A percentile compares a stretch with the other conserved stretches of the same genome.
Evolutionary conservation across 2,888 invertebrate species (phyloP).

Genomic region (Polydrusus cervinus): DNA sequence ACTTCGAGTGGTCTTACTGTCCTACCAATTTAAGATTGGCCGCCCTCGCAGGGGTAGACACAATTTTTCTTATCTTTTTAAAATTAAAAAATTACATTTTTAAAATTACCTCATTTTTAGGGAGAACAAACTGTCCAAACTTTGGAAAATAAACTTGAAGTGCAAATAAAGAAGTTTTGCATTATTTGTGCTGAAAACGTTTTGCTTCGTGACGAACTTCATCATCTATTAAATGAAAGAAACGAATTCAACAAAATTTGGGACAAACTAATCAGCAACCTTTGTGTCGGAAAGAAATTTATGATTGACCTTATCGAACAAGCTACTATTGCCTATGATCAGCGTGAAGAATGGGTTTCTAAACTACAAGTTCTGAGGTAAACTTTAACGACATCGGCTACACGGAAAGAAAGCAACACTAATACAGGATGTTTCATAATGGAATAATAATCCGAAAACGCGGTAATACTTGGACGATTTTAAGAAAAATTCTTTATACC

Average conservation of each 20-base stretch:
- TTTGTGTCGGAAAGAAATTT: slow-evolving; percentile 86
- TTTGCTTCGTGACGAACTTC: slow-evolving; percentile 83
- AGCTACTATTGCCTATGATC: slow-evolving; percentile 92
- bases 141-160: slow-evolving; percentile 84
- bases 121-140: slow-evolving; percentile 76
- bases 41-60: no score
- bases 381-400: background rate
- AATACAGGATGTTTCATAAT: no score
- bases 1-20: no score
- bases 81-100: no score
- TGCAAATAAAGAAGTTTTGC: slow-evolving; percentile 83
- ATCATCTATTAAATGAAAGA: slow-evolving; percentile 85
- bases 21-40: no score
- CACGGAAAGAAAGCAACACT: no score
- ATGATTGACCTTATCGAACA: slow-evolving; percentile 91
- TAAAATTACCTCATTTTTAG: slow-evolving; percentile 15
- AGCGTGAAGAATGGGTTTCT: slow-evolving; percentile 86
- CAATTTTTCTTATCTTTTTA: no score
- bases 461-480: no score
- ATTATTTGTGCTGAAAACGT: slow-evolving; percentile 82
- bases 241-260: slow-evolving; percentile 87
- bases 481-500: no score
- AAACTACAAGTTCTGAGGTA: slow-evolving; percentile 83
- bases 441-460: no score
- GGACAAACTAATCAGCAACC: slow-evolving; percentile 83